Percentiles rank a stretch among this genome's conserved stretches.
Conservation (phyloP, 2,113 vertebrate species). For the Cygnus atratus region DNA sequence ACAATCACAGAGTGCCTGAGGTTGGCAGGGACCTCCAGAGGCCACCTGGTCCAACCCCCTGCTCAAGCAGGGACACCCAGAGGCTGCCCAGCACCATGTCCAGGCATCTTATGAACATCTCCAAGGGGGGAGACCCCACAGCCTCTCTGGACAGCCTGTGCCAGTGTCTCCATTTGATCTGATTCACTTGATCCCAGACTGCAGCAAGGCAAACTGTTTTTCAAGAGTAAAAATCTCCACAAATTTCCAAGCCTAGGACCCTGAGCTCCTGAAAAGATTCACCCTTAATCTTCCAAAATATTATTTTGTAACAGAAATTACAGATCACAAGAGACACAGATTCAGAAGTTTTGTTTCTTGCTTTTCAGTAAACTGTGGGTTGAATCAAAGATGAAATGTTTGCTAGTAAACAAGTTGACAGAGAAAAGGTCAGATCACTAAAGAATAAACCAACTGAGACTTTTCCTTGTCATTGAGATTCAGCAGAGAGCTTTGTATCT, state of each 20-base stretch:
- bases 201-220: background rate
- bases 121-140: background rate
- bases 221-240: background rate
- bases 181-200: background rate
- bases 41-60: background rate
- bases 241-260: background rate
- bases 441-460: slow-evolving; percentile 46
- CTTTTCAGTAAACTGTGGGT: slow-evolving; percentile 63
- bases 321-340: slow-evolving; percentile 20
- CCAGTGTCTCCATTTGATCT: background rate
- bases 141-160: background rate
- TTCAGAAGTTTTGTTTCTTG: background rate
- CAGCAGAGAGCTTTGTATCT: background rate
- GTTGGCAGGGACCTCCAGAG: background rate
- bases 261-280: background rate
- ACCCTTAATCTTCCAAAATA: background rate
- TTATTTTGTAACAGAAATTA: background rate
- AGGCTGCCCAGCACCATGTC: background rate
- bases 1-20: background rate
- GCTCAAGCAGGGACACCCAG: background rate
- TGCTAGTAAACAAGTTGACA: slow-evolving; percentile 67
- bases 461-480: slow-evolving; percentile 31
- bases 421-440: slow-evolving; percentile 58
- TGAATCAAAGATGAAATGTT: slow-evolving; percentile 51
- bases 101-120: background rate